phyloP scores from a whole-genome alignment of 2,797 vertebrate species.

The Molossus alvarezi region DNA sequence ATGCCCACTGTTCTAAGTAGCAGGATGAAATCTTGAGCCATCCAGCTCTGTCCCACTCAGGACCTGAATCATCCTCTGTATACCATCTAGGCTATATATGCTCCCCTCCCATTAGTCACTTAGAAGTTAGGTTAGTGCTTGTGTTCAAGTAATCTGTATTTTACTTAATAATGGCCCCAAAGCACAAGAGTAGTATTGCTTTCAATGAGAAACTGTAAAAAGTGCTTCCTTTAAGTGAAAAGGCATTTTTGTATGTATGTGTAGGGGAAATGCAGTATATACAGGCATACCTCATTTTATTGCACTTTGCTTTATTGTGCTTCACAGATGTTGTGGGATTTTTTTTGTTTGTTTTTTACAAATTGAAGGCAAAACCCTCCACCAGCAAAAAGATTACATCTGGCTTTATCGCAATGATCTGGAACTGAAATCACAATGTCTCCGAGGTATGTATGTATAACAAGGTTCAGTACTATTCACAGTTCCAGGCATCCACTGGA shows the following conservation, averaged over 20 bases:
- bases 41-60: not conserved
- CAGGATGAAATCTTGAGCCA: not conserved
- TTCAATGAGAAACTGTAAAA: not conserved
- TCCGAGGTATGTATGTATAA: not conserved
- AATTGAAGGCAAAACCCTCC: not conserved
- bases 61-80: not conserved
- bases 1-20: not conserved
- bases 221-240: not conserved
- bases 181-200: not conserved
- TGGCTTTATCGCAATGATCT: not conserved
- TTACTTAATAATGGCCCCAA: not conserved
- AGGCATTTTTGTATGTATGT: not conserved
- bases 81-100: not conserved
- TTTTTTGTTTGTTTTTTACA: not conserved
- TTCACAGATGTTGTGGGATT: not conserved
- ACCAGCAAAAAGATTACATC: not conserved
- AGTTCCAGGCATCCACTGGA: not conserved
- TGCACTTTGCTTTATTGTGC: not conserved
- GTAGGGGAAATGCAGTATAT: not conserved
- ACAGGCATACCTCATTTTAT: not conserved
- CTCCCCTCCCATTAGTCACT: not conserved
- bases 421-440: not conserved
- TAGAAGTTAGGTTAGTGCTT: not conserved
- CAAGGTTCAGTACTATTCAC: not conserved
- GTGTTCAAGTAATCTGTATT: not conserved